These are phyloP conservation scores for Orbicella faveolata DNA, from an alignment of 64 coral and sea anemone species.

Conservation along the genomic window DNA sequence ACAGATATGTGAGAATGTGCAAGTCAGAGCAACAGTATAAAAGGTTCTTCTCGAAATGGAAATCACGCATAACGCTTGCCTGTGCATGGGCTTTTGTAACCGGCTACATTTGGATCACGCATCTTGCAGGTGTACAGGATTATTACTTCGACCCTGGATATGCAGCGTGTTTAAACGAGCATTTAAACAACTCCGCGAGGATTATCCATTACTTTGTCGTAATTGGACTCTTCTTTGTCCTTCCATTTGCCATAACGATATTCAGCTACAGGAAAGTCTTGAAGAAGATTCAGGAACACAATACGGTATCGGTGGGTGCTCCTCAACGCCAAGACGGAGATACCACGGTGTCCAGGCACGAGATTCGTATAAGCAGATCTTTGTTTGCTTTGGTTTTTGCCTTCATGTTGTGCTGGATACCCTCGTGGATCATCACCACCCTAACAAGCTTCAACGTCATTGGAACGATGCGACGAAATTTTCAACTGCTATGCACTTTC, in stretches of 20 bases:
- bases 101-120: not conserved
- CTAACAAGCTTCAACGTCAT: not conserved
- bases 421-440: not conserved
- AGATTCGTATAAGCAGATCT: not conserved
- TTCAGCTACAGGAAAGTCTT: not conserved
- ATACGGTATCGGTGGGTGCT: not conserved
- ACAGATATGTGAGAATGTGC: too few species aligned
- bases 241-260: conserved; percentile 2
- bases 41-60: not conserved
- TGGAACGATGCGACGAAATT: not conserved
- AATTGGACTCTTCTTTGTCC: not conserved
- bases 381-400: not conserved
- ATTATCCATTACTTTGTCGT: not conserved
- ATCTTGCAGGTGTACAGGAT: not conserved
- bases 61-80: not conserved
- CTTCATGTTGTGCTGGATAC: conserved; percentile 9
- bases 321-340: not conserved
- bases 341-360: not conserved
- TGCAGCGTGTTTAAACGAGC: not conserved
- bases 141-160: not conserved
- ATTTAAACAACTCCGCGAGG: not conserved
- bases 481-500: conserved; percentile 1
- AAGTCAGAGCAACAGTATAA: too few species aligned
- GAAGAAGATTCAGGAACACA: conserved; percentile 9
- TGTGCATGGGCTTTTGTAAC: not conserved